Percentiles rank a stretch among this genome's conserved stretches.
phyloP scores from a whole-genome alignment of 2,113 vertebrate species.

The Daboia siamensis region DNA sequence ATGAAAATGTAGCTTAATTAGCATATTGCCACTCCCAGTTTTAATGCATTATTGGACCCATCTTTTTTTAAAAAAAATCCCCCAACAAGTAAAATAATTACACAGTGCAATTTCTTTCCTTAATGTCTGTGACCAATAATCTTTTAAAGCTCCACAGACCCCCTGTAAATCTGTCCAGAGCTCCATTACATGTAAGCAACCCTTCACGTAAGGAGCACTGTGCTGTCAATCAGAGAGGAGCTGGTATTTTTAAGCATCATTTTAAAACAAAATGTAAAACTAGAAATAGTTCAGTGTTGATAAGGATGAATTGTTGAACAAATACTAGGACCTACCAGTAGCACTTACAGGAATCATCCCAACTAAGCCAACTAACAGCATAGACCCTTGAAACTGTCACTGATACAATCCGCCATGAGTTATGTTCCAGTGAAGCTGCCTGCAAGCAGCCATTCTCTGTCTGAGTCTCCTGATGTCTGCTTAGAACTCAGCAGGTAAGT shows the following conservation, averaged over 20 bases:
- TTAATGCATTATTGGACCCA: conserved; percentile 76
- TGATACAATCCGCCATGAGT: conserved; percentile 60
- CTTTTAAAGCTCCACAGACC: conserved; percentile 75
- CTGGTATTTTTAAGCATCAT: conserved; percentile 58
- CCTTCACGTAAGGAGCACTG: conserved; percentile 65
- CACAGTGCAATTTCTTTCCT: conserved; percentile 70
- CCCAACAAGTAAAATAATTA: conserved; percentile 75
- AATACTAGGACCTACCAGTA: conserved; percentile 37
- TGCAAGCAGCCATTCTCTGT: conserved; percentile 15
- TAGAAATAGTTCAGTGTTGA: conserved; percentile 65
- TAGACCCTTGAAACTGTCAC: conserved; percentile 72
- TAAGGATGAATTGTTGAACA: conserved; percentile 46
- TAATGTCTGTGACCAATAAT: conserved; percentile 73
- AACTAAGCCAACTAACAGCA: conserved; percentile 66
- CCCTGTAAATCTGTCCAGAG: conserved; percentile 77
- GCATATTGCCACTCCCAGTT: conserved; percentile 73
- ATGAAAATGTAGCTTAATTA: conserved; percentile 60
- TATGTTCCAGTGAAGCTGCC: conserved; percentile 51
- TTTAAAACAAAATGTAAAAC: conserved; percentile 63
- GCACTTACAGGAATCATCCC: conserved; percentile 66
- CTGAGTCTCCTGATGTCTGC: conserved; percentile 1
- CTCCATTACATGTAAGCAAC: conserved; percentile 72
- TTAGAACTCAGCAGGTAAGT: conserved; percentile 20
- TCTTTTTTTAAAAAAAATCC: conserved; percentile 60
- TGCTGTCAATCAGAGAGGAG: conserved; percentile 62